Evolutionary conservation across 1,140 invertebrate genomes (phyloP), one percentile per base, ranked within the genome.

Genomic region (Tetranychus cinnabarinus): DNA sequence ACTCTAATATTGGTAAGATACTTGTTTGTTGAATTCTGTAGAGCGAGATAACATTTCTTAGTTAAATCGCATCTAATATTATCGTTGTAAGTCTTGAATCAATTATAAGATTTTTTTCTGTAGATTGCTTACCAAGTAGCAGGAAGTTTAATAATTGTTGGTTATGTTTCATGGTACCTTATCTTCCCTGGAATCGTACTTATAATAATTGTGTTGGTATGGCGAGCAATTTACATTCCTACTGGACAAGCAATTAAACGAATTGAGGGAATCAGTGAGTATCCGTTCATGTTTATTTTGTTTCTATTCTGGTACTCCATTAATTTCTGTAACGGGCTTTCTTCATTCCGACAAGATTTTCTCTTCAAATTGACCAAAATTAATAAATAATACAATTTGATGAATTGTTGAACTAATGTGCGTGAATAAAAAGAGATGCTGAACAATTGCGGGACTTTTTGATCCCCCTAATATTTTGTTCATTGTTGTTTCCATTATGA

Each of bases 1-100:
- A 79, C 90, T 2, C 77, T 87, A 15, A 77, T 77, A 2, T 71
- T 80, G 8, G 78, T 89, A 3, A 88, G 88, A 72, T 78, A 1
- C 2, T n/a, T 23, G 13, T 1, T 52, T 1, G 7, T 12, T n/a
- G n/a, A 6, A 7, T 23, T 31, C 23, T 1, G n/a, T 23, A 23
- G 23, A 23, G 23, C 23, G 23, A 23, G 23, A 23, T 23, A 23
- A 23, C 23, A 23, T 23, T 23, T 23, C 23, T 23, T 0, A 23
- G 23, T 23, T 23, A 23, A 23, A 23, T 23, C 23, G 23, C 23
- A 52, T 31, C n/a, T 2, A 31, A 6, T 23, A 31, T 7, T 5
- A n/a, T n/a, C 15, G 2, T 78, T 52, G n/a, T 52, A 52, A 52
- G 7, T 23, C 31, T 12, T 47, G 6, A 8, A 52, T 12, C 23